Evolutionary conservation across 2,113 vertebrate genomes (phyloP).

Genomic region (Chaetops frenatus): DNA sequence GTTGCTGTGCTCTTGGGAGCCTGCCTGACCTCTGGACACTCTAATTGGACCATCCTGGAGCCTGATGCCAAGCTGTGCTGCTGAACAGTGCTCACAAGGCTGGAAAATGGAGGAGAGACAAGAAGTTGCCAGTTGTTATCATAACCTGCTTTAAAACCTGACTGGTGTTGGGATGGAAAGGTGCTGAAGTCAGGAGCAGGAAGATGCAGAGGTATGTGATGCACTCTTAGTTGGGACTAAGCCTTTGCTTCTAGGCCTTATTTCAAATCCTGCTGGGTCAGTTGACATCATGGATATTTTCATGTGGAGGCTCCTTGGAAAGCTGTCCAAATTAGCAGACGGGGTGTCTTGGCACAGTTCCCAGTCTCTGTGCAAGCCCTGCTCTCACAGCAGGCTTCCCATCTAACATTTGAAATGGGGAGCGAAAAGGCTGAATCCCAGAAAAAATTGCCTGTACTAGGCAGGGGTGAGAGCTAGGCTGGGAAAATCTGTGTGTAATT

Average conservation of each 20-base stretch:
- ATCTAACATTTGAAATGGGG: not conserved
- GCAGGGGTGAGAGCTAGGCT: not conserved
- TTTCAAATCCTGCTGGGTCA: not conserved
- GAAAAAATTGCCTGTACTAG: not conserved
- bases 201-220: not conserved
- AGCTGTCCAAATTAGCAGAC: not conserved
- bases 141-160: not conserved
- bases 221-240: not conserved
- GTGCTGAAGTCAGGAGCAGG: not conserved
- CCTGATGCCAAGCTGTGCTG: not conserved
- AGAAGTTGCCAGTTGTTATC: not conserved
- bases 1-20: not conserved
- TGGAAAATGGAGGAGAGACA: not conserved
- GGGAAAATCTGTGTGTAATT: not conserved
- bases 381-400: not conserved
- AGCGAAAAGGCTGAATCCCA: not conserved
- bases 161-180: not conserved
- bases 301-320: not conserved
- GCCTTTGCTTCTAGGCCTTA: not conserved
- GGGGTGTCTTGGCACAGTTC: not conserved
- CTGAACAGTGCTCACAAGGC: not conserved
- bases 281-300: not conserved
- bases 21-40: rapidly evolving
- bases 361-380: not conserved
- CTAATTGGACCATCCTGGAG: not conserved